Percentiles rank a stretch among this genome's conserved stretches.
phyloP scores from a whole-genome alignment of 1,140 invertebrate species.

The Saxidomus purpurata region DNA sequence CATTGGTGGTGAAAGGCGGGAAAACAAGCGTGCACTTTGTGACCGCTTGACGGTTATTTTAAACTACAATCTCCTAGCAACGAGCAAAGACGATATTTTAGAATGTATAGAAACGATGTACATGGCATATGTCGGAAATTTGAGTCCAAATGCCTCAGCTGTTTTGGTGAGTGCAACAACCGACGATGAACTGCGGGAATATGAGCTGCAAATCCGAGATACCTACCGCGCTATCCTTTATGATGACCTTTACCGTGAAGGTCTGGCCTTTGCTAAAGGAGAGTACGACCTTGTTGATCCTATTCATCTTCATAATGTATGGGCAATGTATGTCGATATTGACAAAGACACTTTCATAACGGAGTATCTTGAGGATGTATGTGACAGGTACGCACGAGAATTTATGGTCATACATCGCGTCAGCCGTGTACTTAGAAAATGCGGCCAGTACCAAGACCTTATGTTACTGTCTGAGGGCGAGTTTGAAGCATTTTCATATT shows the following conservation, averaged over 20 bases:
- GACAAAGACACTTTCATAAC: conserved; percentile 56
- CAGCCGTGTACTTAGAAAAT: conserved; percentile 68
- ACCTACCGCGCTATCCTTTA: conserved; percentile 69
- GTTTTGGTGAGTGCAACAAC: conserved; percentile 74
- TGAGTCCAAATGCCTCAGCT: conserved; percentile 71
- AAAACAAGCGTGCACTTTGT: conserved; percentile 57
- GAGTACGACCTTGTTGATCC: conserved; percentile 66
- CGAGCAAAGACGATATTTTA: conserved; percentile 71
- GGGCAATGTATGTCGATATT: conserved; percentile 63
- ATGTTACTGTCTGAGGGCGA: conserved; percentile 70
- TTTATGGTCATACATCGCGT: conserved; percentile 69
- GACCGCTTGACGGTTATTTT: conserved; percentile 69
- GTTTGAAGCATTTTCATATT: conserved; percentile 65
- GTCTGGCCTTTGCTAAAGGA: conserved; percentile 60
- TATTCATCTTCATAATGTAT: conserved; percentile 57
- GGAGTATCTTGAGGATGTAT: conserved; percentile 64
- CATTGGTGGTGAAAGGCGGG: conserved; percentile 71
- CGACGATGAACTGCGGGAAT: conserved; percentile 67
- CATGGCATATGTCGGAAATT: conserved; percentile 73
- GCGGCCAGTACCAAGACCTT: conserved; percentile 70
- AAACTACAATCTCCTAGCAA: conserved; percentile 76
- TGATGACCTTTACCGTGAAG: conserved; percentile 65
- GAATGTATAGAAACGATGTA: conserved; percentile 75
- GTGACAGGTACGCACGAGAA: conserved; percentile 58
- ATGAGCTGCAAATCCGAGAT: conserved; percentile 71